phyloP scores from a whole-genome alignment of 2,888 invertebrate species.

The Campoplex capitator region DNA sequence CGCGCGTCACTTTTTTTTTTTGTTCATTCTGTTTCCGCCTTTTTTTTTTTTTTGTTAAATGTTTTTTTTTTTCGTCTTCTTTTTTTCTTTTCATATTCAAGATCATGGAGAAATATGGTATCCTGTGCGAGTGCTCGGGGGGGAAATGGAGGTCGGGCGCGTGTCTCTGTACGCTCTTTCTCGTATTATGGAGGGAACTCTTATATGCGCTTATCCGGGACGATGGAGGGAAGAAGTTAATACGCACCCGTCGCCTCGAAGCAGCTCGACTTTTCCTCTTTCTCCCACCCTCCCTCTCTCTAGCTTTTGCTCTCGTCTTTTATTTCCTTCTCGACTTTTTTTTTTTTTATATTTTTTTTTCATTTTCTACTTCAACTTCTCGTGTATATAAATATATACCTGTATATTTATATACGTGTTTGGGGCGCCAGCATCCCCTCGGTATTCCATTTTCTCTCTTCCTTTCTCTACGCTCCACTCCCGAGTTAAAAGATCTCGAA shows the following conservation, averaged over 20 bases:
- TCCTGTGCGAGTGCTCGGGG: conserved; percentile 66
- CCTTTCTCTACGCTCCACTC: background rate
- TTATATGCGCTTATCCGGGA: conserved; percentile 48
- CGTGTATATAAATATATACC: background rate
- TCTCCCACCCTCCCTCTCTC: conserved; percentile 31
- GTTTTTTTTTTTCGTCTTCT: conserved; percentile 19
- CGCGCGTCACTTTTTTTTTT: conserved; percentile 37
- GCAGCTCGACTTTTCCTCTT: conserved; percentile 46
- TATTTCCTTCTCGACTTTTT: conserved; percentile 21
- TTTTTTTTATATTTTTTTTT: background rate
- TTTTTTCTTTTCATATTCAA: conserved; percentile 69
- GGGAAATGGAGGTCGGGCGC: conserved; percentile 16
- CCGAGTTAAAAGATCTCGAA: conserved; percentile 65
- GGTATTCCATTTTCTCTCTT: conserved; percentile 37
- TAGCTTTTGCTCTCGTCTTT: background rate
- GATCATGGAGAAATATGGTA: conserved; percentile 73
- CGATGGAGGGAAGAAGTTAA: conserved; percentile 67
- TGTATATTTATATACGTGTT: conserved; percentile 28
- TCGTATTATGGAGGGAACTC: conserved; percentile 50
- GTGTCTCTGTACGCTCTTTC: conserved; percentile 36
- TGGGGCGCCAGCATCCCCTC: conserved; percentile 40
- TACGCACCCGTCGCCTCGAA: conserved; percentile 64
- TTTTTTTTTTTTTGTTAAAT: conserved; percentile 6
- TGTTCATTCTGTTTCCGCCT: conserved; percentile 41
- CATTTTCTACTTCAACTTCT: conserved; percentile 41